A percentile compares a stretch with the other conserved stretches of the same genome.
Evolutionary conservation across 92 coral and sea anemone species (phyloP).

Genomic region (Epizoanthus stellaris): DNA sequence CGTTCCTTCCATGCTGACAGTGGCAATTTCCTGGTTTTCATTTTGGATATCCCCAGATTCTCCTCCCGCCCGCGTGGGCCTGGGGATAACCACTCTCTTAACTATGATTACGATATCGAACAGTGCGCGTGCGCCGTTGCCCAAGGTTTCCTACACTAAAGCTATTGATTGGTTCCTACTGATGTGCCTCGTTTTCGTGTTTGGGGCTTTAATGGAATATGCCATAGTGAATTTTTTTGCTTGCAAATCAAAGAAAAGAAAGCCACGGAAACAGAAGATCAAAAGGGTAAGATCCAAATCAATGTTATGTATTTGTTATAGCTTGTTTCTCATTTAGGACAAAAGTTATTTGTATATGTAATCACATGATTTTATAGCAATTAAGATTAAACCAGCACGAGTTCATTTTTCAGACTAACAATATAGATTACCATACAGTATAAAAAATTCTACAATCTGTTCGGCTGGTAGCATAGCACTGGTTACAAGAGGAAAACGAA

Average conservation of each 20-base stretch:
- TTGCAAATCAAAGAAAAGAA: constrained; percentile 71
- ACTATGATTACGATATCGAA: constrained; percentile 97
- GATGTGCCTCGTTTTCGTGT: constrained; percentile 95
- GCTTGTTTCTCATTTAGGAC: too few species aligned
- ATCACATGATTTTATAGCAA: not conserved
- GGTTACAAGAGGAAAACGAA: too few species aligned
- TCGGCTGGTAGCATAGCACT: too few species aligned
- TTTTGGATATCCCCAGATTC: constrained; percentile 99
- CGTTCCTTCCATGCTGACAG: constrained; percentile 95
- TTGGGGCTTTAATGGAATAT: constrained; percentile 98
- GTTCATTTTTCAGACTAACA: too few species aligned
- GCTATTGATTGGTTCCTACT: constrained; percentile 98
- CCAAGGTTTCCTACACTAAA: constrained; percentile 84
- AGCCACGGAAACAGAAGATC: constrained; percentile 36
- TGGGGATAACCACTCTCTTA: constrained; percentile 96
- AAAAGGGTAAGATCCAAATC: not conserved
- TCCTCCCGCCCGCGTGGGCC: constrained; percentile 97
- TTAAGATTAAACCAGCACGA: too few species aligned
- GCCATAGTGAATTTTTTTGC: constrained; percentile 93
- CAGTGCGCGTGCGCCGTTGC: constrained; percentile 99
- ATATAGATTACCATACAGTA: too few species aligned
- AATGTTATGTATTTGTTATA: too few species aligned
- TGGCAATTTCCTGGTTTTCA: constrained; percentile 94
- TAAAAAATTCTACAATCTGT: too few species aligned
- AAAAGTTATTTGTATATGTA: not conserved